These are phyloP conservation scores for Oryctes rhinoceros DNA, from an alignment of 1,140 invertebrate genomes.

Conservation along the genomic window DNA sequence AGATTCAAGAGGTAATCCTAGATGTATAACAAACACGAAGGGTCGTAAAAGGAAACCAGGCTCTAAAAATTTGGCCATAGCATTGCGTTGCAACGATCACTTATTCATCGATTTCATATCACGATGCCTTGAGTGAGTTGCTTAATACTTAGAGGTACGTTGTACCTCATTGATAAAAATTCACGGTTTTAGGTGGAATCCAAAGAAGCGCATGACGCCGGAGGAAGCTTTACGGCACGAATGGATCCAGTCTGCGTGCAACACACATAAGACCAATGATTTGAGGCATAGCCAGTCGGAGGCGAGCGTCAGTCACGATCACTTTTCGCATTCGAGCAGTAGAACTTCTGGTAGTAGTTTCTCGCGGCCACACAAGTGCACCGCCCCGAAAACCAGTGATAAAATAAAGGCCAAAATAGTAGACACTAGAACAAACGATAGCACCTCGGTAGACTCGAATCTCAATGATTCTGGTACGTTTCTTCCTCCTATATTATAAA, in stretches of 20 bases:
- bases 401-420: conserved; percentile 59
- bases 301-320: conserved; percentile 57
- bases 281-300: conserved; percentile 59
- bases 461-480: conserved; percentile 74
- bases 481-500: conserved; percentile 69
- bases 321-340: conserved; percentile 54
- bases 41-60: conserved; percentile 87
- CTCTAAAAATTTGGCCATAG: conserved; percentile 79
- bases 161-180: not conserved
- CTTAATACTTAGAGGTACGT: not conserved
- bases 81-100: conserved; percentile 85
- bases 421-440: conserved; percentile 55
- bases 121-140: conserved; percentile 87
- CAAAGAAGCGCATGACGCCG: conserved; percentile 90
- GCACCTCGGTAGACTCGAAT: conserved; percentile 65
- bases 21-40: conserved; percentile 92
- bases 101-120: conserved; percentile 94
- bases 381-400: conserved; percentile 53
- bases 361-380: conserved; percentile 55
- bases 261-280: conserved; percentile 49
- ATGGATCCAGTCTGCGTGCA: conserved; percentile 67
- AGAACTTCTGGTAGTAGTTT: conserved; percentile 55
- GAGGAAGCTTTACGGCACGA: conserved; percentile 85
- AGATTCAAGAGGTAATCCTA: conserved; percentile 91
- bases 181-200: conserved; percentile 82